Conservation (phyloP, 2,797 vertebrate species). For the Hemibagrus guttatus region DNA sequence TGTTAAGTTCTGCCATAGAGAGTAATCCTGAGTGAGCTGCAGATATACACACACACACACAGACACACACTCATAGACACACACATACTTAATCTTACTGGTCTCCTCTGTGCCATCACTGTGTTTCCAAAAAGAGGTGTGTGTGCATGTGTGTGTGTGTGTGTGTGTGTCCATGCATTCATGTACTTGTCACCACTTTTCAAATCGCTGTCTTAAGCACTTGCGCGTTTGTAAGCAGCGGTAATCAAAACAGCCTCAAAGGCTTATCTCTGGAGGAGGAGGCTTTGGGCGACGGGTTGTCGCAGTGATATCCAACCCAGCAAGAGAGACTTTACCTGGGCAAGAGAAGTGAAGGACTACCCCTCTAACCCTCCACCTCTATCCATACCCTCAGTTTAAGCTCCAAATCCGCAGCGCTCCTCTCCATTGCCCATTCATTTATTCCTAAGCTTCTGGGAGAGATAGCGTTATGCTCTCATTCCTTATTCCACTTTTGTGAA, state of each 20-base stretch:
- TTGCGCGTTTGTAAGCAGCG: slow-evolving; percentile 27
- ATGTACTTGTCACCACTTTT: slow-evolving; percentile 41
- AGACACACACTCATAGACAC: slow-evolving; percentile 59
- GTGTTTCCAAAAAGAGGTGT: slow-evolving; percentile 18
- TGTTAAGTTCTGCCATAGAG: slow-evolving; percentile 51
- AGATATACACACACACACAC: slow-evolving; percentile 53
- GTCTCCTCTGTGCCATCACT: slow-evolving; percentile 42
- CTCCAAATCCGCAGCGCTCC: slow-evolving; percentile 44
- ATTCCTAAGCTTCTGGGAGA: slow-evolving; percentile 40
- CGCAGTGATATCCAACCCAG: slow-evolving; percentile 34
- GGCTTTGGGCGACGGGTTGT: slow-evolving; percentile 18
- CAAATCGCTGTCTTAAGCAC: slow-evolving; percentile 32
- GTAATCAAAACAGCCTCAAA: slow-evolving; percentile 39
- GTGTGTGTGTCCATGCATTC: slow-evolving; percentile 34
- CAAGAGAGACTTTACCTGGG: slow-evolving; percentile 44
- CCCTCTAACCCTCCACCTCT: slow-evolving; percentile 33
- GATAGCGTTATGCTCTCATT: slow-evolving; percentile 37
- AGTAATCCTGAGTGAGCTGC: slow-evolving; percentile 49
- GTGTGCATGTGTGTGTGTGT: not conserved
- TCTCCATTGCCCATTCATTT: slow-evolving; percentile 50
- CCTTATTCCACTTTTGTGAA: slow-evolving; percentile 44
- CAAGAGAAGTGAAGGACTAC: slow-evolving; percentile 33
- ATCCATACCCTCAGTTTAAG: slow-evolving; percentile 41
- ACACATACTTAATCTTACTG: slow-evolving; percentile 44
- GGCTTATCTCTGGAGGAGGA: slow-evolving; percentile 36